Base-by-base conservation (phyloP, 2,797 vertebrate genomes). In the Nannoperca obscura region DNA sequence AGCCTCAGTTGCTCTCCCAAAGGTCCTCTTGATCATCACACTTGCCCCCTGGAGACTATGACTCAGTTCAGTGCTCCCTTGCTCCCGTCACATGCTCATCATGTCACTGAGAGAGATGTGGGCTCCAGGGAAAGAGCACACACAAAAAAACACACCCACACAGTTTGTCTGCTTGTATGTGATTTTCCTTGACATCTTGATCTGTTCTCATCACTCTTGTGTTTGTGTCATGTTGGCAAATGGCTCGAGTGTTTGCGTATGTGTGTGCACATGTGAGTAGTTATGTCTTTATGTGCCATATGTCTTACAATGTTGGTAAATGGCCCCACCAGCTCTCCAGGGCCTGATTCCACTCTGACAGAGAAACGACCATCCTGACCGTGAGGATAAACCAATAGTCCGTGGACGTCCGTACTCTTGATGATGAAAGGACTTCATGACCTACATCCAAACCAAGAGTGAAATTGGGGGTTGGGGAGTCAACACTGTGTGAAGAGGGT, bases 151-250 rank as follows among this genome's bases (percentile, higher is more conserved):
- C 53, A 79, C 47, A 59, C 46, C 42, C 42, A 38, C 75, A 65
- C 69, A 78, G 34, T 61, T 80, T 70, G 44, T 58, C 22, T 32
- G 22, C 81, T 63, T 74, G 38, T 36, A 70, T 86, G 81, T 65
- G 63, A 85, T 91, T 89, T 65, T 89, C 85, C 84, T 89, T 92
- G 90, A 93, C 89, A 89, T 86, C 61, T 76, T 44, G 68, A 69
- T 85, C 55, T 46, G 67, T 75, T 76, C 46, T 53, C 82, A 90
- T 92, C 78, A 82, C 75, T 94, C 89, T 83, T 66, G 32, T 46
- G 62, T 81, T 73, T 46, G 40, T 68, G 83, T 83, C 86, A 78
- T 62, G 44, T 70, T 73, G 65, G 74, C 78, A 80, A 88, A 84
- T 76, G 63, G 57, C 74, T 64, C 17, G 0, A 63, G 22, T 73